These are phyloP conservation scores for Grapholita molesta DNA, from an alignment of 1,140 invertebrate species.

Conservation along the genomic window DNA sequence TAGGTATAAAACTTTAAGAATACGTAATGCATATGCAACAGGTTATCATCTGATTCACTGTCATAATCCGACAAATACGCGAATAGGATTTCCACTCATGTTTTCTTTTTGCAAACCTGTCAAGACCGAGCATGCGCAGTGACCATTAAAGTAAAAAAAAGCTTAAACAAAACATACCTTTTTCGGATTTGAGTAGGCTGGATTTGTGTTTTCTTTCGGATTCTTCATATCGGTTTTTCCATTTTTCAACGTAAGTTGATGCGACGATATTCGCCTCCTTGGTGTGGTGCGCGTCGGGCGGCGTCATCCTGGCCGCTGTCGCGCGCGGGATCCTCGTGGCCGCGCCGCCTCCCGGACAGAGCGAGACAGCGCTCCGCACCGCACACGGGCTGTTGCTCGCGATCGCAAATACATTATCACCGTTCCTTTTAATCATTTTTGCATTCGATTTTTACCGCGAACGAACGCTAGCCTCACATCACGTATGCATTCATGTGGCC, in stretches of 20 bases:
- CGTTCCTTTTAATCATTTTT: constrained; percentile 77
- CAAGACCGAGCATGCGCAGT: constrained; percentile 58
- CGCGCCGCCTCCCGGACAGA: constrained; percentile 51
- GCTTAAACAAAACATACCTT: constrained; percentile 78
- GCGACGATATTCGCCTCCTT: constrained; percentile 66
- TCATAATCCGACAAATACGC: constrained; percentile 69
- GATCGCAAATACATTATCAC: constrained; percentile 76
- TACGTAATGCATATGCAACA: constrained; percentile 67
- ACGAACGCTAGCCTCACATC: constrained; percentile 59
- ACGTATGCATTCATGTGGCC: constrained; percentile 62
- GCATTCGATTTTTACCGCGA: constrained; percentile 67
- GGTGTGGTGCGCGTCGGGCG: constrained; percentile 66
- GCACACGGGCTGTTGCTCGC: constrained; percentile 74
- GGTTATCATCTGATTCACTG: constrained; percentile 52
- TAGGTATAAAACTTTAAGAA: constrained; percentile 49
- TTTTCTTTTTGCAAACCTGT: constrained; percentile 59
- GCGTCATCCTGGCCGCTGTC: constrained; percentile 70
- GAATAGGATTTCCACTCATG: constrained; percentile 64
- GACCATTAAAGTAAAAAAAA: constrained; percentile 35
- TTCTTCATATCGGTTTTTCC: constrained; percentile 84
- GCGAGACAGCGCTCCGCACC: constrained; percentile 68
- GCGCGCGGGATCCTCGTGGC: constrained; percentile 66
- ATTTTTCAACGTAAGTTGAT: constrained; percentile 76
- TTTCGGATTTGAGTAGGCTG: constrained; percentile 82
- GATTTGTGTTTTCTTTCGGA: constrained; percentile 82